A percentile compares a stretch with the other conserved stretches of the same genome.
Evolutionary conservation across 2,888 invertebrate species (phyloP).

Genomic region (Oligia fasciuncula): DNA sequence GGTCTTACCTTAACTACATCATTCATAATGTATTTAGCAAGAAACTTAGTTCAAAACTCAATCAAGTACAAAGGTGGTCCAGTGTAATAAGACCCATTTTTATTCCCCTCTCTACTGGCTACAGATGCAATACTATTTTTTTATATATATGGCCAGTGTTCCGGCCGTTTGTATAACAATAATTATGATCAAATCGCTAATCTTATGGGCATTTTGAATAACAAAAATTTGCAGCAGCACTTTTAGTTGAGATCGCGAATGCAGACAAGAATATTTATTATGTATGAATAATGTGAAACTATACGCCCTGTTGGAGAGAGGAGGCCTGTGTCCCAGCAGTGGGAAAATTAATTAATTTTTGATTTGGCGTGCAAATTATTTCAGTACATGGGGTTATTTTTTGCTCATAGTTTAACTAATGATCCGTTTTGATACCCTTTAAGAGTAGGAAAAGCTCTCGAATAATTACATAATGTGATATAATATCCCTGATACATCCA

Average conservation of each 20-base stretch:
- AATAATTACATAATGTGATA: neutral
- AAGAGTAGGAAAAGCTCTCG: slow-evolving; percentile 11
- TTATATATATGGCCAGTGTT: neutral
- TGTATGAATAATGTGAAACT: neutral
- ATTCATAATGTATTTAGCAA: neutral
- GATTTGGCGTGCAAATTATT: neutral
- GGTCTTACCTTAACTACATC: neutral
- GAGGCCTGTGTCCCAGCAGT: neutral
- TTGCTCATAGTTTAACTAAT: slow-evolving; percentile 8
- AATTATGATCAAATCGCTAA: slow-evolving; percentile 5
- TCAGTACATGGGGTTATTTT: neutral
- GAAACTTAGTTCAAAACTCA: neutral
- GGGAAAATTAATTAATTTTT: too few relatives aligned
- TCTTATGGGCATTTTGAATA: too few relatives aligned
- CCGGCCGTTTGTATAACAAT: neutral
- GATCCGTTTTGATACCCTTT: slow-evolving; percentile 16
- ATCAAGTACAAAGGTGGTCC: neutral
- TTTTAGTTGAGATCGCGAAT: slow-evolving; percentile 15
- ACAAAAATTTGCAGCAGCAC: neutral
- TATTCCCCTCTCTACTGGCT: neutral
- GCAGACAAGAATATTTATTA: neutral
- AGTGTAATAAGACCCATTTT: neutral
- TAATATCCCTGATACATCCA: slow-evolving; percentile 10
- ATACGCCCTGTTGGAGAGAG: neutral
- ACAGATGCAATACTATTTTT: neutral